Evolutionary conservation across 1,140 invertebrate species (phyloP), one percentile per base, ranked within the genome.

Genomic region (Drosophila nebulosa): DNA sequence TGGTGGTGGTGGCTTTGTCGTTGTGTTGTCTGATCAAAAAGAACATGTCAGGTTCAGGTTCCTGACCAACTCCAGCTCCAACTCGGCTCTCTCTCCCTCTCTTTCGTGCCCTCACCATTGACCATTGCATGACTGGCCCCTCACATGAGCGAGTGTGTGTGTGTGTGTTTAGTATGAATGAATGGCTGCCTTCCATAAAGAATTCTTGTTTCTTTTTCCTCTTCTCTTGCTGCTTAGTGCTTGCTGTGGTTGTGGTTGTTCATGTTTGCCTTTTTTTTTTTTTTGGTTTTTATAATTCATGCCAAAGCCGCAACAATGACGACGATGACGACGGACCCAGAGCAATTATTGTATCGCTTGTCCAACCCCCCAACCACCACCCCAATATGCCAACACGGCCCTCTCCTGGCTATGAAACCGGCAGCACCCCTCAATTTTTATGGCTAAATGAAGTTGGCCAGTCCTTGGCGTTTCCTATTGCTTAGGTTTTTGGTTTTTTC

Each of bases 331-430:
- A 22, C 69, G 64, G 55, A 73, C 81, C 75, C 78, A 83, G 69
- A 74, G 88, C 83, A 90, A 90, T 90, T 90, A 90, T 90, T 90
- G 88, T 90, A 90, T 83, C 83, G 79, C 76, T 75, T 79, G 85
- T 75, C 56, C 62, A 35, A 58, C 39, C 35, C 14, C 0, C 30
- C 55, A 9, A 32, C 30, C 27, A 30, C 27, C 30, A 32, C 30
- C 53, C 27, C 53, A 32, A 32, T 60, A 42, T 27, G 52, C 60
- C 30, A 26, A n/a, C n/a, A 18, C 7, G 36, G n/a, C 35, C 61
- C 46, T 22, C 51, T 55, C 27, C 51, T 55, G 59, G 16, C 51
- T 60, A 59, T 27, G 60, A 59, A 57, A 73, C 57, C 60, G 30
- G 69, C 39, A 72, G 64, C 69, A 60, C 64, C 69, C 7, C 16